Percentiles rank a stretch among this genome's conserved stretches.
Evolutionary conservation across 2,888 invertebrate genomes (phyloP).

Genomic region (Formica aserva): DNA sequence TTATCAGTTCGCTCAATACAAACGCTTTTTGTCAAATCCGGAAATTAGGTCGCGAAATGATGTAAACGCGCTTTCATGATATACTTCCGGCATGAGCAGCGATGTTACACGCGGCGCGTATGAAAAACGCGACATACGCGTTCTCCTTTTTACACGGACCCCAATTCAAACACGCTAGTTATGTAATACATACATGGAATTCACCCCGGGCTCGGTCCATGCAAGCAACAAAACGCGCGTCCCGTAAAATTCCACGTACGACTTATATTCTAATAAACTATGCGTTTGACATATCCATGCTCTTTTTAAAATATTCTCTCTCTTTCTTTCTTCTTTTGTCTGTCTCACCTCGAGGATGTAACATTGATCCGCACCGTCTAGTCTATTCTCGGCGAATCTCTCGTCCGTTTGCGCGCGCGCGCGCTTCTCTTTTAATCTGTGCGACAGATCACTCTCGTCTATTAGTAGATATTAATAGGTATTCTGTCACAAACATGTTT

Average conservation of each 20-base stretch:
- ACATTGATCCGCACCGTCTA: conserved; percentile 63
- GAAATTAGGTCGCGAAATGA: conserved; percentile 18
- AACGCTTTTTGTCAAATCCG: conserved; percentile 20
- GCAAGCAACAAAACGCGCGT: conserved; percentile 72
- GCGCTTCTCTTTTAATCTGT: conserved; percentile 36
- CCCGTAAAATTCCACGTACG: conserved; percentile 73
- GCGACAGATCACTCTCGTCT: conserved; percentile 23
- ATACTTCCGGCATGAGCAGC: background rate
- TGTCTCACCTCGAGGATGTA: conserved; percentile 60
- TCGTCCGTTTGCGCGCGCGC: conserved; percentile 20
- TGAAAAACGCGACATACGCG: conserved; percentile 39
- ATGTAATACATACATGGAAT: conserved; percentile 45
- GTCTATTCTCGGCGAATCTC: conserved; percentile 24
- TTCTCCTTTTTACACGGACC: conserved; percentile 16
- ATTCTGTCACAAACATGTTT: conserved; percentile 6
- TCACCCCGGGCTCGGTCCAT: conserved; percentile 41
- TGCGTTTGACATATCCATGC: conserved; percentile 66
- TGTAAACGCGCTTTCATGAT: background rate
- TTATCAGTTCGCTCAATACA: background rate
- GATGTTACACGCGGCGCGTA: conserved; percentile 23
- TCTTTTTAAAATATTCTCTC: conserved; percentile 58
- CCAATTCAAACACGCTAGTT: conserved; percentile 56
- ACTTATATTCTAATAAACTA: conserved; percentile 75
- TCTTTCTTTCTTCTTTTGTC: background rate
- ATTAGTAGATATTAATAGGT: conserved; percentile 13